Evolutionary conservation across 2,797 vertebrate genomes (phyloP).

Genomic region (Acipenser ruthenus): DNA sequence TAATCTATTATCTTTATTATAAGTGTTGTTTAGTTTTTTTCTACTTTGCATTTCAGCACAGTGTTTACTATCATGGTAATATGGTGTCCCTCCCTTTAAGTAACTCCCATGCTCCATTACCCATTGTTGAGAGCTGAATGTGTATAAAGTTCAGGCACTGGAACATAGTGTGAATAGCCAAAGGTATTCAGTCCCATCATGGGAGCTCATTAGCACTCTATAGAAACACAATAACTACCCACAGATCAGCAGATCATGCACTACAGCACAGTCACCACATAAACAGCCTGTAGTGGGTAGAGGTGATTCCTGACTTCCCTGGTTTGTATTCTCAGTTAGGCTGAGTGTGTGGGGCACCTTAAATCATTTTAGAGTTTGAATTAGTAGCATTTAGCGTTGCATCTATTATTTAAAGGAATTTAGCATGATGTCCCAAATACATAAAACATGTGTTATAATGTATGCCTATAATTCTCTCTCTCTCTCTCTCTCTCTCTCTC

Average conservation of each 20-base stretch:
- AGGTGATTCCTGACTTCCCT: slow-evolving; percentile 49
- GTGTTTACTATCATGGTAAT: slow-evolving; percentile 72
- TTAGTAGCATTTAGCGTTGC: too few species aligned
- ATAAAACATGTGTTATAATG: too few species aligned
- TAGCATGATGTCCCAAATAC: too few species aligned
- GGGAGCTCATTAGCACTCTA: slow-evolving; percentile 76
- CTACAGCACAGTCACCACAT: slow-evolving; percentile 60
- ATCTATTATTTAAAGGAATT: too few species aligned
- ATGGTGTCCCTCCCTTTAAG: slow-evolving; percentile 72
- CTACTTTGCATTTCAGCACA: slow-evolving; percentile 66
- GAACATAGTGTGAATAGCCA: slow-evolving; percentile 75
- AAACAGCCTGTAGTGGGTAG: slow-evolving; percentile 62
- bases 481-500: too few species aligned
- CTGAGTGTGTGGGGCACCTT: neutral
- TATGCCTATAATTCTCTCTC: too few species aligned
- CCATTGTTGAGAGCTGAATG: slow-evolving; percentile 81
- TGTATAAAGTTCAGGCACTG: slow-evolving; percentile 67
- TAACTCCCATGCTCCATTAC: slow-evolving; percentile 76
- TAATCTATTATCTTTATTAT: too few species aligned
- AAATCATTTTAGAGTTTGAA: too few species aligned
- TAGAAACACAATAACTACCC: slow-evolving; percentile 70
- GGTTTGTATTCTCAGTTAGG: slow-evolving; percentile 34
- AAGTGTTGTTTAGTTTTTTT: neutral
- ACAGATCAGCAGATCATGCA: slow-evolving; percentile 62
- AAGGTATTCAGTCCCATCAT: slow-evolving; percentile 66